Evolutionary conservation across 1,140 invertebrate genomes (phyloP).

Genomic region (Drosophila punjabiensis): DNA sequence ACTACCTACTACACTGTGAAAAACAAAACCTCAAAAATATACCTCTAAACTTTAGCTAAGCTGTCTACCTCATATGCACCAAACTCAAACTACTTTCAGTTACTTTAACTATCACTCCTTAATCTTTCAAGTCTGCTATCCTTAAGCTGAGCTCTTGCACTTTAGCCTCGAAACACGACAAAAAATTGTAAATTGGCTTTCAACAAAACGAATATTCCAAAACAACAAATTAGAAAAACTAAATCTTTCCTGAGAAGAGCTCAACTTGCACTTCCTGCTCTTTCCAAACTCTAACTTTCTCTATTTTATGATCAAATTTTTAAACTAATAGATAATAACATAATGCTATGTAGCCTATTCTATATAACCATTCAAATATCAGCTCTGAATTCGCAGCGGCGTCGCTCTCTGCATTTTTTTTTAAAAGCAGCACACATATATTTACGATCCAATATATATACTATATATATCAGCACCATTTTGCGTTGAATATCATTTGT

Average conservation of each 20-base stretch:
- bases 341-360: slow-evolving; percentile 34
- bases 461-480: slow-evolving; percentile 27
- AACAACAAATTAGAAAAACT: slow-evolving; percentile 14
- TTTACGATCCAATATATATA: slow-evolving; percentile 29
- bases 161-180: not conserved
- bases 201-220: slow-evolving; percentile 24
- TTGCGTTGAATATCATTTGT: slow-evolving; percentile 71
- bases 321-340: slow-evolving; percentile 22
- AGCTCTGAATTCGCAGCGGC: slow-evolving; percentile 34
- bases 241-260: slow-evolving; percentile 48
- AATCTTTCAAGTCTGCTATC: slow-evolving; percentile 46
- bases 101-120: slow-evolving; percentile 48
- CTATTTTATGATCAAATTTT: slow-evolving; percentile 24
- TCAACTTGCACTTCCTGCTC: slow-evolving; percentile 68
- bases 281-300: slow-evolving; percentile 50
- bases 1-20: slow-evolving; percentile 40
- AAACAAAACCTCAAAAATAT: slow-evolving; percentile 29
- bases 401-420: slow-evolving; percentile 19
- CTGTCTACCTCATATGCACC: slow-evolving; percentile 58
- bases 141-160: slow-evolving; percentile 68
- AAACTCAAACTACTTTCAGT: slow-evolving; percentile 32
- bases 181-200: slow-evolving; percentile 60
- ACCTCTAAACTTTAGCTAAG: slow-evolving; percentile 20
- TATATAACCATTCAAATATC: slow-evolving; percentile 28
- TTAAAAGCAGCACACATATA: slow-evolving; percentile 70